Conservation (phyloP, 2,113 vertebrate genomes). For the Poecile atricapillus region DNA sequence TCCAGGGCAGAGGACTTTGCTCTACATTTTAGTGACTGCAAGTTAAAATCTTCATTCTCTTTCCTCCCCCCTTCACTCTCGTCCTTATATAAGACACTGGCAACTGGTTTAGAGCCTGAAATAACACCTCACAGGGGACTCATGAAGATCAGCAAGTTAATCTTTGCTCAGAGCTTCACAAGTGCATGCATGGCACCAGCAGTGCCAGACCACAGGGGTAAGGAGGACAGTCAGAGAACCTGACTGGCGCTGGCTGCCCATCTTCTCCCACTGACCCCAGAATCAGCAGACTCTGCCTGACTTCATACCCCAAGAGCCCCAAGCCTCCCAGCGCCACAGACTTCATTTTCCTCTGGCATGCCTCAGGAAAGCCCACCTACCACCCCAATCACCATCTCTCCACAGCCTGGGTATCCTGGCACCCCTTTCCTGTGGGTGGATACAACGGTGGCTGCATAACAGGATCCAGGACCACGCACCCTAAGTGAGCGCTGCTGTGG, state of each 20-base stretch:
- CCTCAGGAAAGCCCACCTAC: neutral
- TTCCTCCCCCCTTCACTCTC: neutral
- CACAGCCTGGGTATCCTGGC: fast-evolving
- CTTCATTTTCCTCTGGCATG: neutral
- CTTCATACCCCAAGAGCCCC: neutral
- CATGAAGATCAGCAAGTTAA: neutral
- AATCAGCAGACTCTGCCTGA: neutral
- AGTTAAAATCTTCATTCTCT: slow-evolving; percentile 14
- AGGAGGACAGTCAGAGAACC: neutral
- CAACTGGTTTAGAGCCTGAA: slow-evolving; percentile 57
- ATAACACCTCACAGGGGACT: slow-evolving; percentile 56
- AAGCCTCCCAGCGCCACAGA: neutral
- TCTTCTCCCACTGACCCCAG: neutral
- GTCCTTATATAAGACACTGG: slow-evolving; percentile 45
- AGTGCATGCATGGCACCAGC: neutral
- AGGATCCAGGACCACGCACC: neutral
- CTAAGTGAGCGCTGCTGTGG: neutral
- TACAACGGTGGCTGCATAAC: no score
- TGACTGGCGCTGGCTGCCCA: neutral
- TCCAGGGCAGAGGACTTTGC: slow-evolving; percentile 21
- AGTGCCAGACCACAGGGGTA: neutral
- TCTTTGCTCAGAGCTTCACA: slow-evolving; percentile 23
- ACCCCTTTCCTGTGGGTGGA: neutral
- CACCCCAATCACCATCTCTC: neutral
- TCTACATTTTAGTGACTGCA: slow-evolving; percentile 35